Evolutionary conservation across 2,888 invertebrate genomes (phyloP), one percentile per base, ranked within the genome.

Genomic region (Unio pictorum): DNA sequence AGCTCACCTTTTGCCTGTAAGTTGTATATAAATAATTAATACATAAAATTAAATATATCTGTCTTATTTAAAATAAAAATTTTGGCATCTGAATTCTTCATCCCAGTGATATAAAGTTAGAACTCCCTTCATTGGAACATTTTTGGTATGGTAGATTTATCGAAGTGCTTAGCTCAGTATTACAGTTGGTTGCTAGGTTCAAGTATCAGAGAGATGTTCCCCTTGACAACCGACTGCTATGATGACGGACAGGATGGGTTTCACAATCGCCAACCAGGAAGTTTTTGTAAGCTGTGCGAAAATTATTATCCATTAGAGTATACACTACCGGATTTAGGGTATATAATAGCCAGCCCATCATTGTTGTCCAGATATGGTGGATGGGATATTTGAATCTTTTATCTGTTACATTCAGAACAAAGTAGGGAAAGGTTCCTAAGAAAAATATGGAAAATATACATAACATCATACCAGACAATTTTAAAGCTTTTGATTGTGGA

Each of bases 391-490:
- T 74, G 62, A 81, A 79, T 15, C 72, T 72, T 45, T 78, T 76
- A 67, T 85, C 84, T 6, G 80, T 70, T 5, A 83, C 77, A 74
- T 84, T 84, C 45, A 83, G 69, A 23, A 81, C 73, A 73, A 85
- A 84, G 75, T 83, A 86, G 0, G 86, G 86, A 63, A 84, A 83
- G 34, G 84, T 82, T 64, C 85, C 83, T 45, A 84, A 45, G 68
- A 86, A 81, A 69, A 83, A 86, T 60, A 84, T 81, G 56, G 79
- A 75, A 76, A 85, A 86, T 67, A 85, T 86, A 73, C 84, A 82
- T 65, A 84, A 67, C 86, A 86, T 86, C 84, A 85, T 86, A 54
- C 76, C 81, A 0, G 86, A 84, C 3, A 86, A 78, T 55, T 83
- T 74, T 45, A 86, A 71, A 15, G 86, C 84, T 68, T 82, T 84